Evolutionary conservation across 2,888 invertebrate species (phyloP).

Genomic region (Clitarchus hookeri): DNA sequence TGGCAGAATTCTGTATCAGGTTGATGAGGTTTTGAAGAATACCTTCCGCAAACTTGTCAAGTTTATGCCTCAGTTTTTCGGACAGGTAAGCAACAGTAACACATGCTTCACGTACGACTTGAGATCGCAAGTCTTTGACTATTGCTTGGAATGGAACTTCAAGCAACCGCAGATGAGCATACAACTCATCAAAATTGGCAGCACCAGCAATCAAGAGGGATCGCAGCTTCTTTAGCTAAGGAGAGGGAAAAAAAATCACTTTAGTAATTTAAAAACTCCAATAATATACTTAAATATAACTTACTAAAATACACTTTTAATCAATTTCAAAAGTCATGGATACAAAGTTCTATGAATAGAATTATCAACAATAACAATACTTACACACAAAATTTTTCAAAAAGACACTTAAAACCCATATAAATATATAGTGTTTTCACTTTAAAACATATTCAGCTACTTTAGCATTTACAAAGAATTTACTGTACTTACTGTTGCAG

Average conservation of each 20-base stretch:
- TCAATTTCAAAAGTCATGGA: too few relatives aligned
- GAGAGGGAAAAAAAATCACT: conserved; percentile 43
- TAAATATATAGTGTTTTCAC: too few relatives aligned
- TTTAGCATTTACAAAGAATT: too few relatives aligned
- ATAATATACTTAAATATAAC: conserved; percentile 25
- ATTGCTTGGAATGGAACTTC: conserved; percentile 81
- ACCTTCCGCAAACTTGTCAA: conserved; percentile 84
- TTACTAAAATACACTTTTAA: conserved; percentile 27
- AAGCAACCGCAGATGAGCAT: conserved; percentile 73
- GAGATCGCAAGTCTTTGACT: conserved; percentile 87
- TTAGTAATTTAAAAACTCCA: conserved; percentile 31
- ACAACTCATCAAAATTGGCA: conserved; percentile 73
- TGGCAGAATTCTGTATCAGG: conserved; percentile 93
- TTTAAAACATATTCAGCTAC: too few relatives aligned
- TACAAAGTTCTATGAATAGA: too few relatives aligned
- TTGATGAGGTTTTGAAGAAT: conserved; percentile 83
- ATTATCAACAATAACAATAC: too few relatives aligned
- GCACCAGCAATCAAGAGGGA: conserved; percentile 83
- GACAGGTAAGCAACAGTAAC: conserved; percentile 92
- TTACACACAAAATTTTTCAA: too few relatives aligned
- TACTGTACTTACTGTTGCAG: too few relatives aligned
- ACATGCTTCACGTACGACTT: conserved; percentile 94
- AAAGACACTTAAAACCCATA: too few relatives aligned
- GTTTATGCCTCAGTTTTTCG: conserved; percentile 78
- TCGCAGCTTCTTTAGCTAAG: conserved; percentile 83